Evolutionary conservation across 2,888 invertebrate genomes (phyloP).

Genomic region (Eurytoma adleriae): DNA sequence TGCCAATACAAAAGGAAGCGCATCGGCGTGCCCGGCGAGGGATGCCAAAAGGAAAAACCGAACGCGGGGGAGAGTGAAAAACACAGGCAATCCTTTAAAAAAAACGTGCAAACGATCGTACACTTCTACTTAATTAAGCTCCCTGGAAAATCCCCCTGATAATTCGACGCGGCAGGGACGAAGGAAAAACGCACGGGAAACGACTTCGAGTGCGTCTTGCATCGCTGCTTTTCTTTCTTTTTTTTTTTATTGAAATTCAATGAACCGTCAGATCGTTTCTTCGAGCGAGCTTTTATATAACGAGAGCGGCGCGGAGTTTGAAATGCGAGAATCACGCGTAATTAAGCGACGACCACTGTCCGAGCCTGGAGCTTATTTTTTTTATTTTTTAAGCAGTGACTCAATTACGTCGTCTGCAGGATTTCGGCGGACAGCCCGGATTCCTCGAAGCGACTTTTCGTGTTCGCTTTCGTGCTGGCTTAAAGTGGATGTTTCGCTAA

Average conservation of each 20-base stretch:
- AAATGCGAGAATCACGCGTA: conserved; percentile 32
- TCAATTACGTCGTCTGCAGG: too few species aligned
- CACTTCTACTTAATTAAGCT: conserved; percentile 13
- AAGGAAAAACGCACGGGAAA: neutral
- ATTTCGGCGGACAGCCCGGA: too few species aligned
- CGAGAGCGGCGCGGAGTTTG: neutral
- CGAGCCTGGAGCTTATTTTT: too few species aligned
- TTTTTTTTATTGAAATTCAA: conserved; percentile 5
- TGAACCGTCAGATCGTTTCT: conserved; percentile 11
- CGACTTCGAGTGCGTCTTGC: neutral
- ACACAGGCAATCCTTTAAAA: neutral
- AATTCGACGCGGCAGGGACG: neutral
- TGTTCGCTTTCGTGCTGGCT: too few species aligned
- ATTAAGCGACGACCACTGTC: conserved; percentile 12
- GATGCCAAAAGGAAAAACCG: too few species aligned
- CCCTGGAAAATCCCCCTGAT: neutral
- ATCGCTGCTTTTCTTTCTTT: too few species aligned
- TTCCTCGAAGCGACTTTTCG: too few species aligned
- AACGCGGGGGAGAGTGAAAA: neutral
- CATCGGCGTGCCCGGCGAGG: too few species aligned
- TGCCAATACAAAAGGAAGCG: too few species aligned
- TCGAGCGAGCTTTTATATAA: neutral
- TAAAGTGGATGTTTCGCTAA: too few species aligned
- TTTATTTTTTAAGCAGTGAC: too few species aligned
- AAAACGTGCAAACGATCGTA: neutral